These are phyloP conservation scores for Sisor rabdophorus DNA, from an alignment of 2,113 vertebrate species.

Conservation along the genomic window DNA sequence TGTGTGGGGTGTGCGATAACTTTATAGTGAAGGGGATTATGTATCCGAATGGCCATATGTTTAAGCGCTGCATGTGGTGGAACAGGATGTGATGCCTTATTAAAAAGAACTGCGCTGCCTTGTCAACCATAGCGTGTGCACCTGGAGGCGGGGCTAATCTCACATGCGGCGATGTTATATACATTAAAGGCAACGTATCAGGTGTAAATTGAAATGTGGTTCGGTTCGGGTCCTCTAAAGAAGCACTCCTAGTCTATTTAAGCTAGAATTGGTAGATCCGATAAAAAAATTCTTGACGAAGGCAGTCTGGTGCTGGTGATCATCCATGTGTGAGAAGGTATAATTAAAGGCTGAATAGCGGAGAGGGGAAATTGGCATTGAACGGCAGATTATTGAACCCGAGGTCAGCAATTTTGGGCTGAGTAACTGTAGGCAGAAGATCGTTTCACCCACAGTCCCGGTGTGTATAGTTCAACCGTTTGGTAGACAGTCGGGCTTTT, in stretches of 20 bases:
- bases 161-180: not conserved
- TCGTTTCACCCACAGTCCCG: conserved; percentile 17
- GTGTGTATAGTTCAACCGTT: conserved; percentile 9
- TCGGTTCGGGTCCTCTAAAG: conserved; percentile 16
- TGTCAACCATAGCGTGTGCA: conserved; percentile 39
- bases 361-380: conserved; percentile 28
- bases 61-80: conserved; percentile 52
- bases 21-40: conserved; percentile 44
- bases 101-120: conserved; percentile 51
- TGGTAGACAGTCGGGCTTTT: conserved; percentile 25
- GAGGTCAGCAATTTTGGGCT: not conserved
- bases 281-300: conserved; percentile 52
- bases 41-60: conserved; percentile 58
- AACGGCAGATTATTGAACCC: conserved; percentile 32
- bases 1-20: conserved; percentile 28
- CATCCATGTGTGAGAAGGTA: conserved; percentile 58
- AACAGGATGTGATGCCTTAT: conserved; percentile 61
- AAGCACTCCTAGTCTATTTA: conserved; percentile 55
- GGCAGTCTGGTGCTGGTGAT: conserved; percentile 46
- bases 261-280: conserved; percentile 44
- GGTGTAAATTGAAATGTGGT: not conserved
- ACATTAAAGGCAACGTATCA: not conserved
- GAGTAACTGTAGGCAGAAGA: conserved; percentile 4
- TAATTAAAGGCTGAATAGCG: conserved; percentile 60
- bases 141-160: not conserved